Base-by-base conservation (phyloP, 2,888 invertebrate species). In the Idaea aversata region DNA sequence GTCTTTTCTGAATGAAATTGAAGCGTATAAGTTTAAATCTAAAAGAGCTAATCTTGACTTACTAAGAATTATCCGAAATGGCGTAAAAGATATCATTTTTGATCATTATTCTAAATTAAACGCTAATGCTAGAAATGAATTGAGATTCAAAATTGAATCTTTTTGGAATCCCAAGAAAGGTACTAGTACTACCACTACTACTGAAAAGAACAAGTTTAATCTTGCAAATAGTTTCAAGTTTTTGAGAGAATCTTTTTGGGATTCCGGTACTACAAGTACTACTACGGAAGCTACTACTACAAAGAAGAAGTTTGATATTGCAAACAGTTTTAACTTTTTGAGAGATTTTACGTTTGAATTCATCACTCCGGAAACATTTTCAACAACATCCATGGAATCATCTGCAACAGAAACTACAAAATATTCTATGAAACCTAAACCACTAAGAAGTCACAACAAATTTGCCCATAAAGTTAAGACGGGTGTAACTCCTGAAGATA, bases 61-160 rank as follows among this genome's bases (percentile, higher is more conserved):
- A 2, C 65, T 69, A 3, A 64, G 74, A 16, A 65, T 84, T 0
- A 63, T 88, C 0, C 75, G 71, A 63, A 62, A 72, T 0, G 80
- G 77, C 0, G 57, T 89, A 0, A 66, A 77, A n/a, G 68, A 67
- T n/a, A 16, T 83, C 0, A 34, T 88, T 0, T 82, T 83, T 61
- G 80, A 88, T 68, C 80, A 84, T 65, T 85, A 80, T 65, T 75
- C 79, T 0, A 68, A 71, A n/a, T 69, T 87, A 0, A 75, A 76
- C 10, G 15, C 34, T 0, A 70, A 79, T 0, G 78, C 76, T 2
- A 77, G 77, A 57, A 67, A 61, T 64, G 76, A 78, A 38, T 68
- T 82, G 1, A 81, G 75, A 63, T 10, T 63, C 0, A 77, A 67
- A 64, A 58, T 81, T 3, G 74, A 76, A 65, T 15, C 13, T 47